Base-by-base conservation (phyloP, 2,113 vertebrate genomes). In the Rhea americana region DNA sequence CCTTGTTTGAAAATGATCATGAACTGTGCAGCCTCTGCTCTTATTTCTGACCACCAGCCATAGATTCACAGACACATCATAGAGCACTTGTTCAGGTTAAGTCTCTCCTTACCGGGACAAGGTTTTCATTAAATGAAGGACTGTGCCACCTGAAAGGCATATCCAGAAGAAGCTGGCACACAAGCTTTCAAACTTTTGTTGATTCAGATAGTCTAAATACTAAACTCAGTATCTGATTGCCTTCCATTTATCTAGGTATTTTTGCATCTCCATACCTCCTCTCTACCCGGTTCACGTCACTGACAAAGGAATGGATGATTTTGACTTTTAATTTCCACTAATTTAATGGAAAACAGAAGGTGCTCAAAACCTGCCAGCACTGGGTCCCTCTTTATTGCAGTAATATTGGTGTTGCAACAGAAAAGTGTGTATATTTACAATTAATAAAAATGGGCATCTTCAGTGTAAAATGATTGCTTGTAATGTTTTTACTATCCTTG, bases 251-350 rank as follows among this genome's bases (percentile, higher is more conserved):
- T 50, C 51, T 37, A 63, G 5, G 22, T 11, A 71, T 75, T 80
- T 47, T 83, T 61, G 55, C 21, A 55, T 66, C 51, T 83, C 41
- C 16, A 35, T 24, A 26, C 15, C 16, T 85, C 76, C 32, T 76
- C 45, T 80, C 72, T 62, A 35, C 10, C 68, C 30, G 41, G 8
- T 45, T 93, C 47, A 81, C 0, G 24, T 73, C 28, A 43, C n/a
- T 66, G 87, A 76, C 26, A 58, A 89, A 77, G 61, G 15, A 90
- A 26, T 32, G 77, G 32, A 53, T 67, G 83, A 92, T 89, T 78
- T 73, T 91, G 72, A 77, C 56, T 78, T 84, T 75, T 75, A 35
- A 72, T 93, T 93, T 77, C 80, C 28, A 79, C n/a, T 41, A 62
- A 17, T 56, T 74, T 86, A 81, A 86, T 71, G 35, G 19, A 15